Evolutionary conservation across 2,888 invertebrate species (phyloP).

Genomic region (Leptopterna dolabrata): DNA sequence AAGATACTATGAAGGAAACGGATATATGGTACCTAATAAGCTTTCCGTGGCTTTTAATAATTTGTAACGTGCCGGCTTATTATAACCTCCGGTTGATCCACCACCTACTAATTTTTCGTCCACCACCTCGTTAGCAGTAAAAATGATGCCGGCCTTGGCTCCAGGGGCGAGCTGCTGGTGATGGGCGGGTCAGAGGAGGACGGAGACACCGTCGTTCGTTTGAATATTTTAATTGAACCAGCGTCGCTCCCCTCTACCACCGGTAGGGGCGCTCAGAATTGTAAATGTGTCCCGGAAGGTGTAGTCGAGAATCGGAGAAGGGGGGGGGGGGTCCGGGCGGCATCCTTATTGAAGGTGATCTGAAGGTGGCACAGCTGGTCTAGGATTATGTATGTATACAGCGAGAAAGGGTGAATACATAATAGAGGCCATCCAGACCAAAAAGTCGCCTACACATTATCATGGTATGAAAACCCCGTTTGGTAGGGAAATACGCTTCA

Average conservation of each 20-base stretch:
- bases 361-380: constrained; percentile 41
- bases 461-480: constrained; percentile 19
- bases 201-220: constrained; percentile 22
- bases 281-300: constrained; percentile 21
- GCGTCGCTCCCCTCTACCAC: neutral
- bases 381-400: constrained; percentile 44
- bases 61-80: neutral
- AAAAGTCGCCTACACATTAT: constrained; percentile 20
- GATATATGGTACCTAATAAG: neutral
- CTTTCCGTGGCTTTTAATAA: neutral
- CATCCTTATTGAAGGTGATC: constrained; percentile 46
- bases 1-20: too few species aligned
- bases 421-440: constrained; percentile 14
- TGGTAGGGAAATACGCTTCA: neutral
- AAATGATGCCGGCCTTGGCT: neutral
- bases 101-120: neutral
- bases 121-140: neutral
- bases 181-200: neutral
- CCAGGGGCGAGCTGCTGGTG: neutral
- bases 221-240: constrained; percentile 39
- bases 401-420: constrained; percentile 42
- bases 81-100: neutral
- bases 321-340: neutral
- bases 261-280: constrained; percentile 31
- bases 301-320: too few species aligned